Evolutionary conservation across 2,113 vertebrate genomes (phyloP), one percentile per base, ranked within the genome.

Genomic region (Phainopepla nitens): DNA sequence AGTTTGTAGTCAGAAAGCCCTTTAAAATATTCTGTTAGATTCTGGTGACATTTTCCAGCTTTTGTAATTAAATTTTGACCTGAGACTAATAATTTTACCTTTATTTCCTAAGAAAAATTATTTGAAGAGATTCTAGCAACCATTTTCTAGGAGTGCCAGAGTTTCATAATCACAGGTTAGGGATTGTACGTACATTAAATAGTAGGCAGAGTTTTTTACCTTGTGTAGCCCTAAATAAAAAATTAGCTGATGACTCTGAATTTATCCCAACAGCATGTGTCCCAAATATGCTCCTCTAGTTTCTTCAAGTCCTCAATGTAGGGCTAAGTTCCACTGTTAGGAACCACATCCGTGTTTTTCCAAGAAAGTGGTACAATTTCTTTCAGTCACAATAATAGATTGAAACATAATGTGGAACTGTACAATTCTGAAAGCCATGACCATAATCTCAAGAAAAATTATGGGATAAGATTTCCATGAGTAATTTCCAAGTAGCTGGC

Each of bases 241-340:
- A 13, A 17, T 51, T 3, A 84, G 27, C 6, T 57, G 45, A 84
- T 87, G 15, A 6, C 21, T 27, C 21, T 81, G 47, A 62, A 24
- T 76, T 88, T 73, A 49, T 50, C 23, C 29, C 60, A 66, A 41
- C 16, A 60, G 20, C 13, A 14, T 6, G 27, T 57, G 33, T 44
- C 4, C 29, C 33, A 75, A 0, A 4, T 31, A 11, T 41, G 33
- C 39, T 7, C 2, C 12, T 47, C 44, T 4, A 2, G 4, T 42
- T 94, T 80, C 33, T 61, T 82, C 18, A 76, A 51, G 39, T 36
- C 36, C 41, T 60, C 44, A 53, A 2, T 82, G 9, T 5, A 76
- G 28, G 29, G 13, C 18, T 69, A 33, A 65, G 15, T 73, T 76
- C 50, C 62, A 57, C 10, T 80, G 11, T 44, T 54, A 71, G 72